Evolutionary conservation across 1,140 invertebrate genomes (phyloP).

Genomic region (Stegodyphus dumicola): DNA sequence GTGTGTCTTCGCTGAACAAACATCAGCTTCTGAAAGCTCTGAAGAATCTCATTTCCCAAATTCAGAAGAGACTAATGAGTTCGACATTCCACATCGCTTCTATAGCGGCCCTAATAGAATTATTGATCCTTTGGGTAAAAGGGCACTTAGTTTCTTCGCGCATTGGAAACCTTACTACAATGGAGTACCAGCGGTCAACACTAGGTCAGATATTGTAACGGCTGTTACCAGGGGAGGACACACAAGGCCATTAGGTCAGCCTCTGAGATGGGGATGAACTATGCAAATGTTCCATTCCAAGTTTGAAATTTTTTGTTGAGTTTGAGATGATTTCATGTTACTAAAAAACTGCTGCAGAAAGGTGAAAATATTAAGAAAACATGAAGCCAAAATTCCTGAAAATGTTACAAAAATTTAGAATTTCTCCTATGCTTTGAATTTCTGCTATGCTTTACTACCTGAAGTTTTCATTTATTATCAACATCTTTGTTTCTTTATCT

Average conservation of each 20-base stretch:
- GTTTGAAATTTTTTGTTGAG: too few species aligned
- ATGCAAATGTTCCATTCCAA: neutral
- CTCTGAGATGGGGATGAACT: constrained; percentile 37
- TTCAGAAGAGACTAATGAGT: neutral
- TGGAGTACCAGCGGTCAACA: constrained; percentile 11
- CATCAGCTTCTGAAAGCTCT: neutral
- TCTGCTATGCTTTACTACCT: too few species aligned
- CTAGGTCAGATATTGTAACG: constrained; percentile 33
- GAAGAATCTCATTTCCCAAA: neutral
- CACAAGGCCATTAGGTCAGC: constrained; percentile 40
- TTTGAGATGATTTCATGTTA: too few species aligned
- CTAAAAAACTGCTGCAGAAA: too few species aligned
- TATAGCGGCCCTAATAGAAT: neutral
- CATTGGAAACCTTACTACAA: constrained; percentile 27
- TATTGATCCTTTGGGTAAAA: constrained; percentile 20
- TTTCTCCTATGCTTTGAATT: too few species aligned
- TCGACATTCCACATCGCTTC: neutral
- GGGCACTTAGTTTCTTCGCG: constrained; percentile 36
- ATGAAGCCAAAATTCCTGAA: too few species aligned
- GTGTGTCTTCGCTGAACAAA: neutral
- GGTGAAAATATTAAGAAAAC: too few species aligned
- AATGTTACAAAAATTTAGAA: too few species aligned
- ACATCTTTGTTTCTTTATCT: too few species aligned
- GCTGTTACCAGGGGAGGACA: constrained; percentile 31
- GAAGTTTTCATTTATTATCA: too few species aligned